phyloP scores from a whole-genome alignment of 2,888 invertebrate genomes.

The Nomada goodeniana region DNA sequence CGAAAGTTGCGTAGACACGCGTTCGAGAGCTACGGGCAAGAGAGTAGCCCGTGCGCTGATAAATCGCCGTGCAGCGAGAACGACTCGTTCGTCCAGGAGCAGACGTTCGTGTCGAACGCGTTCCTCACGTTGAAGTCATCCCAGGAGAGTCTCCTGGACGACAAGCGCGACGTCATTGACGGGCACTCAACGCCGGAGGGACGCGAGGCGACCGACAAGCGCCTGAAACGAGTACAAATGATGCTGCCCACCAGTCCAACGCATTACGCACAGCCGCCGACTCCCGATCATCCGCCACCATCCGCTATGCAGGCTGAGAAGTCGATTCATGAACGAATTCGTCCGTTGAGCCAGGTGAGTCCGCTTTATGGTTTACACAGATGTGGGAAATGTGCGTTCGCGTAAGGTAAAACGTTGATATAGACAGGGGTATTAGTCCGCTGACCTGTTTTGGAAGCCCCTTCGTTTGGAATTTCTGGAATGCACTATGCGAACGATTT shows the following conservation, averaged over 20 bases:
- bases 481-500: too few species aligned
- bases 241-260: conserved; percentile 93
- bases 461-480: too few species aligned
- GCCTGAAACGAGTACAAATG: conserved; percentile 82
- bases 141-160: conserved; percentile 87
- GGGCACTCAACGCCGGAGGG: conserved; percentile 83
- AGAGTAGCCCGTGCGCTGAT: conserved; percentile 84
- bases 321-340: conserved; percentile 95
- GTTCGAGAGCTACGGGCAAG: conserved; percentile 88
- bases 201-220: conserved; percentile 80
- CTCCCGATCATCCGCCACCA: conserved; percentile 97
- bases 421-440: too few species aligned
- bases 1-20: conserved; percentile 88
- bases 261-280: conserved; percentile 95
- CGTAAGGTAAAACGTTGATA: too few species aligned
- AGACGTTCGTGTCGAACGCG: conserved; percentile 86
- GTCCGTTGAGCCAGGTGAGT: conserved; percentile 95
- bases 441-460: too few species aligned
- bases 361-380: background rate
- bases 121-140: conserved; percentile 87
- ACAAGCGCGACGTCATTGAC: conserved; percentile 84
- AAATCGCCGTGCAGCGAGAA: conserved; percentile 84
- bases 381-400: background rate
- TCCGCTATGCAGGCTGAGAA: conserved; percentile 95
- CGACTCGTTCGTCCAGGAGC: conserved; percentile 73